Conservation (phyloP, 1,140 invertebrate genomes). For the Orchesella cincta region DNA sequence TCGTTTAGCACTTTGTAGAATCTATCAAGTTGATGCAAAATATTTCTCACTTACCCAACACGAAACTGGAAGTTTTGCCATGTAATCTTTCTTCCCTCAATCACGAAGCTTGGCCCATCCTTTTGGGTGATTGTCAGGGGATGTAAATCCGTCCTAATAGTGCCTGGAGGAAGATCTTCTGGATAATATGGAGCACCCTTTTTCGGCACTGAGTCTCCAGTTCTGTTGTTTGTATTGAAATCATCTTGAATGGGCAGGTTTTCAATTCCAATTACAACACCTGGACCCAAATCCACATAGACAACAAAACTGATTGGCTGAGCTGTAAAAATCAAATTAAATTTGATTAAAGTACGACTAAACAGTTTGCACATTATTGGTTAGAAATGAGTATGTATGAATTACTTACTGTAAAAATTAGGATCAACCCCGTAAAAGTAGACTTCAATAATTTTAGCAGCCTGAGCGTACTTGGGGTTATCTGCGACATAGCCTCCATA, state of each 20-base stretch:
- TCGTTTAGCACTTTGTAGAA: no score
- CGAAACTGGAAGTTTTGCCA: constrained; percentile 6
- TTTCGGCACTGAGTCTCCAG: neutral
- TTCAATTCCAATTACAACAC: neutral
- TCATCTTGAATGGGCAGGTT: neutral
- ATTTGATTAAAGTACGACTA: neutral
- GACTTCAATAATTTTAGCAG: neutral
- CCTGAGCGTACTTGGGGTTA: neutral
- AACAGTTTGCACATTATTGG: neutral
- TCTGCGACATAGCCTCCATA: neutral
- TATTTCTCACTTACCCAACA: no score
- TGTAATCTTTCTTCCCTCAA: neutral
- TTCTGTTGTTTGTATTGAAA: neutral
- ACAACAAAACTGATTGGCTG: neutral
- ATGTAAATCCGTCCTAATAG: neutral
- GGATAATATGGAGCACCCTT: neutral
- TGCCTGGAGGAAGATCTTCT: neutral
- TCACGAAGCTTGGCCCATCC: neutral
- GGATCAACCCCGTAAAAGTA: neutral
- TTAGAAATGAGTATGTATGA: no score
- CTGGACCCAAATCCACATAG: neutral
- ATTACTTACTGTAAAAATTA: constrained; percentile 11
- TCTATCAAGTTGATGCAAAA: no score
- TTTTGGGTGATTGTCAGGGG: neutral
- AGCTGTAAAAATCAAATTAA: neutral